A percentile compares a stretch with the other conserved stretches of the same genome.
Evolutionary conservation across 2,113 vertebrate genomes (phyloP).

Genomic region (Caranx ignobilis): DNA sequence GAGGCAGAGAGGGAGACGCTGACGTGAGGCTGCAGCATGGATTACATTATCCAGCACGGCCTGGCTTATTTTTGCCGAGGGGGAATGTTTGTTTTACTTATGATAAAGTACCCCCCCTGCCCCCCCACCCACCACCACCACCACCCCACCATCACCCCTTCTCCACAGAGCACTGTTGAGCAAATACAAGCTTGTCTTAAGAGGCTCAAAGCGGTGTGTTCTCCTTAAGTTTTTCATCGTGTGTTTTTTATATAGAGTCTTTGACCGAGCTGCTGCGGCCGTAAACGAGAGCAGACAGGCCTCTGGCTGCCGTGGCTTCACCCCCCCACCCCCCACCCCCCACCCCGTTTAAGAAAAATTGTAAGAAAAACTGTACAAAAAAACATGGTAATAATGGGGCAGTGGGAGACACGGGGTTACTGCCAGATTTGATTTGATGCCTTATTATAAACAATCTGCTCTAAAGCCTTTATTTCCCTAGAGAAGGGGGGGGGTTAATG

Average conservation of each 20-base stretch:
- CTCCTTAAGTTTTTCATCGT: constrained; percentile 74
- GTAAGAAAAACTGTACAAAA: constrained; percentile 28
- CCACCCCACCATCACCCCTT: neutral
- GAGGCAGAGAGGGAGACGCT: neutral
- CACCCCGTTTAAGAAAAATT: neutral
- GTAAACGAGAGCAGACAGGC: constrained; percentile 79
- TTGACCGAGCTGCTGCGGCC: constrained; percentile 56
- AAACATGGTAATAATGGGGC: constrained; percentile 30
- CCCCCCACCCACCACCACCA: too few species aligned
- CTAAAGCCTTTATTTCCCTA: constrained; percentile 57
- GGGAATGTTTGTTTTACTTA: constrained; percentile 72
- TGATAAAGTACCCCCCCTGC: constrained; percentile 53
- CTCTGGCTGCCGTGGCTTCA: constrained; percentile 40
- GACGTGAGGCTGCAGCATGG: constrained; percentile 36
- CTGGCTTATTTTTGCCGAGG: constrained; percentile 54
- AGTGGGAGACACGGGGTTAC: constrained; percentile 32
- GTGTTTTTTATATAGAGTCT: constrained; percentile 81
- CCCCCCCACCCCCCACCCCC: constrained; percentile 10
- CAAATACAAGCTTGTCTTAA: constrained; percentile 49
- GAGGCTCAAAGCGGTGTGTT: constrained; percentile 59
- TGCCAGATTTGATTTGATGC: constrained; percentile 65
- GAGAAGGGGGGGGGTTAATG: constrained; percentile 38
- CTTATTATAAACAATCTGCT: constrained; percentile 67
- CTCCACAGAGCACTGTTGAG: constrained; percentile 44
- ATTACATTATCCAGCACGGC: constrained; percentile 50